Percentiles rank a stretch among this genome's conserved stretches.
These are phyloP conservation scores for Pluvianellus socialis DNA, from an alignment of 2,113 vertebrate species.

Conservation along the genomic window DNA sequence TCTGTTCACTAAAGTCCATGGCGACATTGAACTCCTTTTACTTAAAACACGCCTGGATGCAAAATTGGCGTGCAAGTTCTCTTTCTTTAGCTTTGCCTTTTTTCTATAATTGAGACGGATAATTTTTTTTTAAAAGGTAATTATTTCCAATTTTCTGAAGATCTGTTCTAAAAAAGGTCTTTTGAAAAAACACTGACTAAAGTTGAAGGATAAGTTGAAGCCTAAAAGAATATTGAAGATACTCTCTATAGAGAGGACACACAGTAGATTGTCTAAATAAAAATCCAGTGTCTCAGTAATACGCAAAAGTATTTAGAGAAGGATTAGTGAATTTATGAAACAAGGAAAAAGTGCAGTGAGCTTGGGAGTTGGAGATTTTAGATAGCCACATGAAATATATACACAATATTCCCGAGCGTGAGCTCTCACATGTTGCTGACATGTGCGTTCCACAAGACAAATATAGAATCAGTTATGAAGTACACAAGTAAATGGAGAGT, in stretches of 20 bases:
- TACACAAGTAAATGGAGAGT: background rate
- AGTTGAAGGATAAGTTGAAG: background rate
- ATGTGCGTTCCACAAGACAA: background rate
- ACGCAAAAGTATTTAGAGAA: background rate
- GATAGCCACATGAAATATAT: background rate
- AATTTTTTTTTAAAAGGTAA: background rate
- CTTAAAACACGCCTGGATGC: background rate
- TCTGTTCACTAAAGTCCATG: background rate
- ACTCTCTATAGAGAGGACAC: background rate
- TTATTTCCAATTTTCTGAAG: background rate
- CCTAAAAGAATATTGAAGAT: background rate
- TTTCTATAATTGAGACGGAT: background rate
- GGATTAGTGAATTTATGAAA: background rate
- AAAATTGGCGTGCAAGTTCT: background rate
- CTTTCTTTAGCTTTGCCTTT: background rate
- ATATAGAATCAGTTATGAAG: background rate
- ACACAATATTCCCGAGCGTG: background rate
- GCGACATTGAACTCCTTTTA: background rate
- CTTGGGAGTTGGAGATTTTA: background rate
- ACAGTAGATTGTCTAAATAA: background rate
- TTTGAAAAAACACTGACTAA: background rate
- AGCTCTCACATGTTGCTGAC: background rate
- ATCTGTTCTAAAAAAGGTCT: background rate
- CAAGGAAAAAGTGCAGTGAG: background rate
- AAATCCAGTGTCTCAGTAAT: background rate